phyloP scores from a whole-genome alignment of 35 echinoderm and acorn worm species.

The Strongylocentrotus purpuratus region DNA sequence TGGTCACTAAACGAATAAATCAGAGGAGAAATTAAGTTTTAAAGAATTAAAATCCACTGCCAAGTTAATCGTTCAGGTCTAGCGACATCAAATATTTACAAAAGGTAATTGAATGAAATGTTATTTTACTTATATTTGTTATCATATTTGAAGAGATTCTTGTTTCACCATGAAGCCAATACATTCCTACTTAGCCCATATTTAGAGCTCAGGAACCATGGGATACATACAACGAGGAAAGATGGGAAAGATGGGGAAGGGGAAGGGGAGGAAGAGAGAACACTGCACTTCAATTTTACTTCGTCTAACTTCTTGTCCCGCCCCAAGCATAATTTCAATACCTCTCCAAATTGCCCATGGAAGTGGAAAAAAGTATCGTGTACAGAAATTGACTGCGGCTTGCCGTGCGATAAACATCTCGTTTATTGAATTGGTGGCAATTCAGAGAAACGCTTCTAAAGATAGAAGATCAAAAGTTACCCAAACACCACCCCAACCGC shows the following conservation, averaged over 20 bases:
- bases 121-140: no score
- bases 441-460: constrained; percentile 34
- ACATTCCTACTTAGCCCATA: no score
- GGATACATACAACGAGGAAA: background rate
- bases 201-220: no score
- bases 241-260: background rate
- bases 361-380: constrained; percentile 9
- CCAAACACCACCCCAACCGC: constrained; percentile 35
- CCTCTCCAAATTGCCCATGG: background rate
- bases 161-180: no score
- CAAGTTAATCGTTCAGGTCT: no score
- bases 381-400: constrained; percentile 18
- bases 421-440: constrained; percentile 13
- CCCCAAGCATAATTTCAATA: background rate
- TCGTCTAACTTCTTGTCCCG: background rate
- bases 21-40: no score
- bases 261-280: background rate
- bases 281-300: background rate
- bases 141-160: no score
- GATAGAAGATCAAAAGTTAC: constrained; percentile 41
- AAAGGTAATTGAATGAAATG: no score
- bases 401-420: background rate
- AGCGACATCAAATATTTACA: no score
- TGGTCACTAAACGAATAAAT: no score
- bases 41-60: no score